Conservation (phyloP, 2,888 invertebrate genomes). For the Limulus polyphemus region DNA sequence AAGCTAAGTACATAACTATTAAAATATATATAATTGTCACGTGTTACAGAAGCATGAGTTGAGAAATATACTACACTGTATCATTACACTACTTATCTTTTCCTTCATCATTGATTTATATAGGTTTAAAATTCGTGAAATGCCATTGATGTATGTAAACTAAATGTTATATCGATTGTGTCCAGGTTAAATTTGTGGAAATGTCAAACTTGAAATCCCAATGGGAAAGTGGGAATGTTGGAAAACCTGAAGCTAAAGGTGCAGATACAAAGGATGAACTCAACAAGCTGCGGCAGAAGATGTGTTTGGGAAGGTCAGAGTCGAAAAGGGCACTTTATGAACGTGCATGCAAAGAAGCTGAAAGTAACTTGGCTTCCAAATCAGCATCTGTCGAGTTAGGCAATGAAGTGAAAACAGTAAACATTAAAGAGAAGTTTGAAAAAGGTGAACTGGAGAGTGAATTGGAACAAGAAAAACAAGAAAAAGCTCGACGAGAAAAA, state of each 20-base stretch:
- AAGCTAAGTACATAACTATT: no score
- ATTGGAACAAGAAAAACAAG: conserved; percentile 33
- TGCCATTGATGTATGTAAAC: no score
- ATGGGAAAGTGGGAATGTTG: conserved; percentile 28
- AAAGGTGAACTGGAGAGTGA: conserved; percentile 48
- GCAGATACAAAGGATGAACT: conserved; percentile 59
- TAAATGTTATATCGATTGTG: neutral
- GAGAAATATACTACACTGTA: no score
- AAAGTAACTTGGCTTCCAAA: conserved; percentile 51
- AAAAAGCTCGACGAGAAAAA: conserved; percentile 45
- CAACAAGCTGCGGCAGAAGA: conserved; percentile 65
- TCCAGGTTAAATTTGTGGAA: conserved; percentile 22
- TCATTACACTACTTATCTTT: no score
- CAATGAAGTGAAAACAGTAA: conserved; percentile 21
- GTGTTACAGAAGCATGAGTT: no score
- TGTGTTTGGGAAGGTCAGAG: conserved; percentile 41
- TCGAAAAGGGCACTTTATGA: conserved; percentile 74
- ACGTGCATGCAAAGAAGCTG: conserved; percentile 52
- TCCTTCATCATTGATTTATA: no score
- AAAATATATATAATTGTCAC: no score
- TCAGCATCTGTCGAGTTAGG: conserved; percentile 30
- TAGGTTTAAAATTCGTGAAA: no score
- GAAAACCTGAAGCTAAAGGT: conserved; percentile 11
- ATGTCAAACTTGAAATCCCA: conserved; percentile 29
- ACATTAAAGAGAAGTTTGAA: conserved; percentile 30